Base-by-base conservation (phyloP, 2,797 vertebrate genomes). In the Sebastes iracundus region DNA sequence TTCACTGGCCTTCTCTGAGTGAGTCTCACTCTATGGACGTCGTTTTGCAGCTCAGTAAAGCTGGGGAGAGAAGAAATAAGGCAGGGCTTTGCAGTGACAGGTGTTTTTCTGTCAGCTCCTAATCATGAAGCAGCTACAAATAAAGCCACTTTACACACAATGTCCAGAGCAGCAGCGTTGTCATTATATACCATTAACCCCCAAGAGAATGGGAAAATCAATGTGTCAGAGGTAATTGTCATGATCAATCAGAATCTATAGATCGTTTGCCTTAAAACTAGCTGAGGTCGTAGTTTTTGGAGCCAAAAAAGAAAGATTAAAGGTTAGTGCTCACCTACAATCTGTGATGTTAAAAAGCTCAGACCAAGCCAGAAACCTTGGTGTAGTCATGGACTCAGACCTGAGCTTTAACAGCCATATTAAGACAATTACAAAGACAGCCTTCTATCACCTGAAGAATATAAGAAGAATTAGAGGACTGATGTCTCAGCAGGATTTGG, bases 101-200 rank as follows among this genome's bases (percentile, higher is more conserved):
- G 75, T 77, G 69, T 77, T 88, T 53, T 90, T 70, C 75, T 67
- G 25, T 75, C 18, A 70, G 81, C 49, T 73, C 20, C 52, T 72
- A 64, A 83, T 86, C 68, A 80, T 89, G 79, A 87, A 85, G 69
- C 83, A 81, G 79, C 77, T 67, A 63, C 84, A 79, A 72, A 90
- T 84, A 87, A 86, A 76, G 33, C 32, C 62, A 33, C 14, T 85
- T 82, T 59, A 60, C 62, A 8, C 22, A 25, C 13, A 22, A 60
- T 25, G 60, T 46, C 27, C 33, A 52, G 55, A 55, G 49, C 20
- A 63, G 28, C 78, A 75, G 63, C 7, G 7, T 42, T 72, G 58
- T 70, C 72, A 75, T 81, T 79, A 76, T 46, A 77, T 32, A 49
- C 12, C 32, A 63, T 79, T 71, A 72, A 70, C 56, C 46, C 74